Conservation (phyloP, 2,888 invertebrate genomes). For the Noctua comes region DNA sequence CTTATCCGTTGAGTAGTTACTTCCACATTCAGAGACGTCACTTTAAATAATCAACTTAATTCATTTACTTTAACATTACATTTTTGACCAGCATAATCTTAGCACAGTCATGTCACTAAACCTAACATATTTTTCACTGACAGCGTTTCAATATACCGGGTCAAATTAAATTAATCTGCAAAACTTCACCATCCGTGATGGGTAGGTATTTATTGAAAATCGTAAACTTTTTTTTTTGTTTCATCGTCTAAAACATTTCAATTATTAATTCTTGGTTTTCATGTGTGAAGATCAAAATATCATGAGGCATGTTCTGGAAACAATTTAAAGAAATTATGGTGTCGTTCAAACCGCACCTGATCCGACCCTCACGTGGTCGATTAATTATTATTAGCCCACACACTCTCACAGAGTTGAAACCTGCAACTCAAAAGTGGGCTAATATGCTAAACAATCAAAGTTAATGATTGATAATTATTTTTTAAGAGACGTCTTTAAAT, state of each 20-base stretch:
- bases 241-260: background rate
- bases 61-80: background rate
- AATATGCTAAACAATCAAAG: background rate
- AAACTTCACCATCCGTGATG: background rate
- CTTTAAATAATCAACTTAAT: background rate
- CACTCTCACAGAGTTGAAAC: background rate
- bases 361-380: background rate
- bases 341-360: background rate
- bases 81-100: background rate
- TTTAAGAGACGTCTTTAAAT: background rate
- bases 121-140: background rate
- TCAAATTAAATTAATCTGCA: too few species aligned
- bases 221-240: background rate
- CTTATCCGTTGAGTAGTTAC: constrained; percentile 17
- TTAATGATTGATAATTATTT: background rate
- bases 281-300: background rate
- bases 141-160: background rate
- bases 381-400: background rate
- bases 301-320: background rate
- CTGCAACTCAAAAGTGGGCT: too few species aligned
- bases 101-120: background rate
- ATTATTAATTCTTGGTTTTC: background rate
- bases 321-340: background rate
- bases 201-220: background rate
- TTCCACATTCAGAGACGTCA: background rate